Base-by-base conservation (phyloP, 2,797 vertebrate genomes). In the Cirrhinus molitorella region DNA sequence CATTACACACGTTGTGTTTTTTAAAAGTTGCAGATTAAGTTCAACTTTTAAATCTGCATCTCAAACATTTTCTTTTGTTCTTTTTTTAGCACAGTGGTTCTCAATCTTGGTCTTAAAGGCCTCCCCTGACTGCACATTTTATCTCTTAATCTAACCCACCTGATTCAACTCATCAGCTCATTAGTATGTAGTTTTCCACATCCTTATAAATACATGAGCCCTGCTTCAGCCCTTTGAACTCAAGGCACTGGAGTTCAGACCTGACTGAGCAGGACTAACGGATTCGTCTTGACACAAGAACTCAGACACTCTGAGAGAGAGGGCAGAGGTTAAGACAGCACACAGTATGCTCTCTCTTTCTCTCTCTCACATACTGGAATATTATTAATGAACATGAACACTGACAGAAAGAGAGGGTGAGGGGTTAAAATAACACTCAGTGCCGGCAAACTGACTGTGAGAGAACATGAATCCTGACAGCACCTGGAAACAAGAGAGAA, bases 311-410 rank as follows among this genome's bases (percentile, higher is more conserved):
- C 84, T 76, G 63, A 88, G 83, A 85, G 73, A 85, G 40, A 73
- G 84, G 87, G 83, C 78, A 85, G 67, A 86, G 90, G 91, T 93
- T 93, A 92, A 92, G 90, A 84, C 86, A 87, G 80, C 82, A 87
- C 78, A 81, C 79, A 81, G 67, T 78, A 66, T 79, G 78, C 73
- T 81, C 88, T 55, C 81, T 74, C 84, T 75, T 70, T 59, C 73
- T 71, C 73, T 11, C 49, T 74, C 77, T 40, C 68, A 82, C 53
- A 83, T 75, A 80, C 85, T 70, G 77, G 85, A 89, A 81, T 75
- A 87, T 83, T 89, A 89, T 80, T 91, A 92, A 92, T 91, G 83
- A 90, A 91, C 83, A 92, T 90, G 79, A 85, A 76, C 87, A 61
- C 83, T 87, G 88, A 93, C 90, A 91, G 89, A 87, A 85, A 89